Conservation (phyloP, 1,140 invertebrate species). For the Parasteatoda tepidariorum region DNA sequence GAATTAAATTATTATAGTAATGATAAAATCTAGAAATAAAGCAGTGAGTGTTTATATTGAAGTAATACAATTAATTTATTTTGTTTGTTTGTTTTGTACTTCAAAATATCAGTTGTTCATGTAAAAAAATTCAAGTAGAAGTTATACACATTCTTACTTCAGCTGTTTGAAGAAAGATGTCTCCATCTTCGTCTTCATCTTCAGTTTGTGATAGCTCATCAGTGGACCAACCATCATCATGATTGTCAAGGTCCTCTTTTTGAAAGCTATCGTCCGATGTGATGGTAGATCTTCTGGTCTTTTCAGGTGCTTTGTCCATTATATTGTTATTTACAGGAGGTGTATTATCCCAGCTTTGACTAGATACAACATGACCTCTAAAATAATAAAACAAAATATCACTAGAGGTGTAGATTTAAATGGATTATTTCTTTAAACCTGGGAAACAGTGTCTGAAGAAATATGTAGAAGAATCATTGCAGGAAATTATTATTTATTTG, state of each 20-base stretch:
- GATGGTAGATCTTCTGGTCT: constrained; percentile 81
- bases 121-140: too few relatives aligned
- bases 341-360: constrained; percentile 56
- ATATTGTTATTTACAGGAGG: constrained; percentile 46
- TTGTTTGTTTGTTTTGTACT: too few relatives aligned
- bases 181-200: constrained; percentile 69
- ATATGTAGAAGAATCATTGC: too few relatives aligned
- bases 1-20: too few relatives aligned
- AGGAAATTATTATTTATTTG: too few relatives aligned
- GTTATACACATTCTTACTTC: constrained; percentile 64
- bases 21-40: too few relatives aligned
- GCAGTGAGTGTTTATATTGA: too few relatives aligned
- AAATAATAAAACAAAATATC: not conserved
- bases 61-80: too few relatives aligned
- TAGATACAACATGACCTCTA: constrained; percentile 54
- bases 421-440: not conserved
- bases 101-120: too few relatives aligned
- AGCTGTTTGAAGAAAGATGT: constrained; percentile 65
- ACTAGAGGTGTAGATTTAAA: not conserved
- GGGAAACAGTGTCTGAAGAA: not conserved
- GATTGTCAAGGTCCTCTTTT: constrained; percentile 64
- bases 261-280: constrained; percentile 72
- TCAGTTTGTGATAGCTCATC: constrained; percentile 67
- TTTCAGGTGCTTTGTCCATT: constrained; percentile 70
- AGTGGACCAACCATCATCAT: constrained; percentile 70